Percentiles rank a stretch among this genome's conserved stretches.
These are phyloP conservation scores for Girardia tigrina DNA, from an alignment of 2,888 invertebrate genomes.

Conservation along the genomic window DNA sequence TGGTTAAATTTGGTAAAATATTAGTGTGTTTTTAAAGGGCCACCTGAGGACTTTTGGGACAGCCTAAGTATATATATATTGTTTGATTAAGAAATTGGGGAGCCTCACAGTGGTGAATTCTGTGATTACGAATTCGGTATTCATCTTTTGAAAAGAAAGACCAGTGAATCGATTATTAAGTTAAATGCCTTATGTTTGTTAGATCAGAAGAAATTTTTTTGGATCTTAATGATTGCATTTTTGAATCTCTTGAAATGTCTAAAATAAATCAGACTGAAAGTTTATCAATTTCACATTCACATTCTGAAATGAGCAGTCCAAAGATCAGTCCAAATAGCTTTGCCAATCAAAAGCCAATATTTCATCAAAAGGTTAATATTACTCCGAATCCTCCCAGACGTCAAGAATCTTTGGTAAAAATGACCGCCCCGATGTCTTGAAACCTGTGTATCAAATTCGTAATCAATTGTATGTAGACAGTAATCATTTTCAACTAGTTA, in stretches of 20 bases:
- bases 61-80: too few species aligned
- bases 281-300: not conserved
- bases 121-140: slow-evolving; percentile 13
- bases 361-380: slow-evolving; percentile 2
- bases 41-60: too few species aligned
- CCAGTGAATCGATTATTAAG: slow-evolving; percentile 19
- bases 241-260: slow-evolving; percentile 10
- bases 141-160: not conserved
- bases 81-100: too few species aligned
- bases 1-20: too few species aligned
- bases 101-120: too few species aligned
- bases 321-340: not conserved
- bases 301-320: not conserved
- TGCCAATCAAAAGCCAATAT: slow-evolving; percentile 19
- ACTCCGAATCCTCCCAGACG: slow-evolving; percentile 13
- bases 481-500: not conserved
- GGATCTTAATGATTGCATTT: not conserved
- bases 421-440: slow-evolving; percentile 14
- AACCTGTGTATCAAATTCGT: not conserved
- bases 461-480: not conserved
- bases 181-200: not conserved
- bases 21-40: too few species aligned
- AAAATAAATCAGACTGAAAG: slow-evolving; percentile 3
- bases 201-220: slow-evolving; percentile 15
- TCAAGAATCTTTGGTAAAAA: not conserved